A percentile compares a stretch with the other conserved stretches of the same genome.
Evolutionary conservation across 2,888 invertebrate genomes (phyloP).

Genomic region (Caenorhabditis auriculariae): DNA sequence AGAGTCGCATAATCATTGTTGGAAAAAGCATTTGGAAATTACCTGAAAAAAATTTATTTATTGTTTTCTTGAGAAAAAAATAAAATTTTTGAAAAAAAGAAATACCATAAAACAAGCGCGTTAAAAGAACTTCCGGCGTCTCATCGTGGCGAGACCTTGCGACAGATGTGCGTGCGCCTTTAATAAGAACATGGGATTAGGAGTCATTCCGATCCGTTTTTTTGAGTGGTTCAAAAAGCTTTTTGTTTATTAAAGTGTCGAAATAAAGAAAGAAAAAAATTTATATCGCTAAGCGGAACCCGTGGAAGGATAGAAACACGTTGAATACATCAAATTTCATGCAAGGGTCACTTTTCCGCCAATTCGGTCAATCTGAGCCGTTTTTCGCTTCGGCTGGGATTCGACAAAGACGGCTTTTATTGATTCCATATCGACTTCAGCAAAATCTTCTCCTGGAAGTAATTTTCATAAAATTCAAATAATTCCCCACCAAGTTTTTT

Average conservation of each 20-base stretch:
- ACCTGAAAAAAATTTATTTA: not conserved
- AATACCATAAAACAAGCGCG: not conserved
- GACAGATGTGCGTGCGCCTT: not conserved
- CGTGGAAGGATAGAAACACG: conserved; percentile 13
- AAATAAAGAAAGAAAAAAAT: not conserved
- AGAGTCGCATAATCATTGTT: no score
- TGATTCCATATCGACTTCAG: conserved; percentile 4
- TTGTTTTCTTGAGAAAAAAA: not conserved
- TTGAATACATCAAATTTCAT: not conserved
- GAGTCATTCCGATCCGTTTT: not conserved
- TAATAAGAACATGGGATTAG: not conserved
- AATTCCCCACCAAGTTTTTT: not conserved
- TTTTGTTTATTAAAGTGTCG: not conserved
- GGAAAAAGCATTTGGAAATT: no score
- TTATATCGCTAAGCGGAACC: not conserved
- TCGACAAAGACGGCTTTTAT: conserved; percentile 19
- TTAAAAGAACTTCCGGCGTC: no score
- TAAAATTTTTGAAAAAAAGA: not conserved
- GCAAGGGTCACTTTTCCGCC: conserved; percentile 32
- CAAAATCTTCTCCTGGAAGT: conserved; percentile 18
- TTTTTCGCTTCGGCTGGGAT: conserved; percentile 17
- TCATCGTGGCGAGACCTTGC: no score
- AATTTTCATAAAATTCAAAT: not conserved
- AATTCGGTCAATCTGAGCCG: conserved; percentile 9
- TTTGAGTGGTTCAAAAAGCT: not conserved